These are phyloP conservation scores for Ectemnius cavifrons DNA, from an alignment of 2,888 invertebrate genomes.

Conservation along the genomic window DNA sequence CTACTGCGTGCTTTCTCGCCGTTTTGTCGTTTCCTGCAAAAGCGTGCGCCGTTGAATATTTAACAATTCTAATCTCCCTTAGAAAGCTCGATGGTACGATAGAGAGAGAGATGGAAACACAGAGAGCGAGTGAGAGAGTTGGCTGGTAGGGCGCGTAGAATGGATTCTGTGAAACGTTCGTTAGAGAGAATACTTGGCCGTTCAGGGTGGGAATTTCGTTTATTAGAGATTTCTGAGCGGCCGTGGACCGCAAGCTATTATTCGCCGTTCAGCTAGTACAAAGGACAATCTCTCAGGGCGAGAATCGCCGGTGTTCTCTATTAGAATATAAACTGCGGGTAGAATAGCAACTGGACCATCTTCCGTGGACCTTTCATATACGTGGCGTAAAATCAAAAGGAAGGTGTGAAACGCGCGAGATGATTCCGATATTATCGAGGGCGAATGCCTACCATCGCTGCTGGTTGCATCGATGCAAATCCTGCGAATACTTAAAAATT, in stretches of 20 bases:
- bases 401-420: background rate
- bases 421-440: conserved; percentile 26
- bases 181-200: conserved; percentile 8
- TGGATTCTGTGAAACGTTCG: conserved; percentile 4
- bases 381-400: too few relatives aligned
- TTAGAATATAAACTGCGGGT: too few relatives aligned
- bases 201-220: background rate
- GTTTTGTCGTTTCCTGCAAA: conserved; percentile 17
- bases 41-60: conserved; percentile 37
- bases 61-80: conserved; percentile 37
- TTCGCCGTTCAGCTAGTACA: too few relatives aligned
- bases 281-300: too few relatives aligned
- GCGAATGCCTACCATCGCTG: conserved; percentile 27
- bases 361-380: too few relatives aligned
- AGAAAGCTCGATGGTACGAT: background rate
- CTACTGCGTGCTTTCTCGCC: background rate
- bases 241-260: background rate
- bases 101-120: too few relatives aligned
- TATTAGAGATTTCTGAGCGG: background rate
- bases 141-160: background rate
- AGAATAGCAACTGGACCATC: too few relatives aligned
- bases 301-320: too few relatives aligned
- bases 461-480: conserved; percentile 18
- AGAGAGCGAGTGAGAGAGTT: too few relatives aligned
- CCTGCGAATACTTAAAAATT: conserved; percentile 51